Base-by-base conservation (phyloP, 2,113 vertebrate genomes). In the Eonycteris spelaea region DNA sequence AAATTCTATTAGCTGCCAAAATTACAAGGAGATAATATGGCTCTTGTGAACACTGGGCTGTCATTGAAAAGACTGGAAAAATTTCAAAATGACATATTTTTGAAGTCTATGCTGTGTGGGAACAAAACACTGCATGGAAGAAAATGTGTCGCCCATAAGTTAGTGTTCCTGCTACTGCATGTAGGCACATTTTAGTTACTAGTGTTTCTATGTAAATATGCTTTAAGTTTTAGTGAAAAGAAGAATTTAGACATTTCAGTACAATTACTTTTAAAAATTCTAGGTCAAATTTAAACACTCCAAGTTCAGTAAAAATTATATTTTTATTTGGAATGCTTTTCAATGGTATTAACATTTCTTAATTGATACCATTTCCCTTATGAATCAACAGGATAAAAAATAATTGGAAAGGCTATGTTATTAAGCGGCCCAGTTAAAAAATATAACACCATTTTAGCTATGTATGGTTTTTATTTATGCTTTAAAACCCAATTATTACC, bases 1-100 rank as follows among this genome's bases (percentile, higher is more conserved):
- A 90, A 96, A 79, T 78, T 74, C 43, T 59, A 92, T 90, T 91
- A 94, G 86, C 57, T 83, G 30, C 45, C 84, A 84, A 94, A 57
- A 86, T 83, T 74, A 91, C 53, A 92, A 43, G 48, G 67, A 55
- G 45, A 90, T 53, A 91, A 93, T 86, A 78, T 6, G 26, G 45
- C 51, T 65, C 51, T 79, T 80, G 6, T 15, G 73, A 95, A 85
- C 26, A 77, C 48, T 55, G 38, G 59, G 24, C 51, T 80, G 28
- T 77, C 59, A 35, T 5, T 71, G 65, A 85, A 40, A 85, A 87
- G 65, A 92, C 51, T 53, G 38, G 30, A 9, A 75, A 80, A 80
- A 2, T 80, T 92, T 79, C 43, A 83, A 90, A 95, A 88, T 63
- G 38, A 51, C 38, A 65, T 21, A 92, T 19, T 78, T 93, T 96